Base-by-base conservation (phyloP, 2,113 vertebrate genomes). In the Sminthopsis crassicaudata region DNA sequence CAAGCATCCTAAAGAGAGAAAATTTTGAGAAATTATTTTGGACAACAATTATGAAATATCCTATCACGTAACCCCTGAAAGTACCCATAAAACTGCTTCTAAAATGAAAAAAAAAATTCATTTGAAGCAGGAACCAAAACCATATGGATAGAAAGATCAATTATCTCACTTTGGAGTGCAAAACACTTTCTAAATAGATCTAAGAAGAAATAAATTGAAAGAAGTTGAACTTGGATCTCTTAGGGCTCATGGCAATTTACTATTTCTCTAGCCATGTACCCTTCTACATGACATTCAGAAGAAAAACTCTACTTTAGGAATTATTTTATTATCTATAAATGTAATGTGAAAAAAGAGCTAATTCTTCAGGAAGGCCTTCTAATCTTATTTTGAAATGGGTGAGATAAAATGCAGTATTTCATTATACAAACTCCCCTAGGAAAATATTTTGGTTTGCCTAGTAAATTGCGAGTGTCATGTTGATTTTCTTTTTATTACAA, bases 361-460 rank as follows among this genome's bases (percentile, higher is more conserved):
- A 95, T 96, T 95, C 95, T 94, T 96, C 53, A 55, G 67, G 89
- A 76, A 94, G 96, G 95, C 57, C 26, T 90, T 95, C 92, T 76
- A 92, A 97, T 97, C 96, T 96, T 89, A 95, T 97, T 97, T 97
- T 97, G 93, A 96, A 96, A 95, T 91, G 53, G 91, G 96, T 96
- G 91, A 96, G 94, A 84, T 92, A 90, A 96, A 96, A 93, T 91
- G n/a, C 57, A 92, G 48, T 95, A 95, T 96, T 98, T 96, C 92
- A 97, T 96, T 96, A 96, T 53, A 14, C 27, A 97, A 96, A 91
- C 1, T 22, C 91, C 94, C 89, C 36, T 42, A 93, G 94, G 94
- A 97, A 95, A 90, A 25, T 67, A 94, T 50, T 96, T 96, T 96
- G 57, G 22, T 46, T 96, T 96, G 91, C 55, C 91, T 96, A 88